Evolutionary conservation across 2,797 vertebrate species (phyloP), one percentile per base, ranked within the genome.

Genomic region (Vultur gryphus): DNA sequence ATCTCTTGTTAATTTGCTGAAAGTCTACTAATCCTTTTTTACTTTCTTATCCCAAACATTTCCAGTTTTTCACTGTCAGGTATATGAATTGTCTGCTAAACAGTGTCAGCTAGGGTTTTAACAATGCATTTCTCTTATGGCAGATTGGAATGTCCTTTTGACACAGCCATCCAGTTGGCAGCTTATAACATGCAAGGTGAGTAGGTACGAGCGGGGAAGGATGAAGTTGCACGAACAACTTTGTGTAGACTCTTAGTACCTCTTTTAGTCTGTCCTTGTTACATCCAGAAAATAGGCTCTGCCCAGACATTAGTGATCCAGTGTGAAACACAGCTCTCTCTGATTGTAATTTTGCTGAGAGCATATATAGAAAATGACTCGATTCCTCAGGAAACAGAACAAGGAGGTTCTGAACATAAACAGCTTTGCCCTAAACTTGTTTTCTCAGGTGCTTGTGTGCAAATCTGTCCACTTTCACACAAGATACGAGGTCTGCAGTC

Each of bases 61-160:
- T 67, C 46, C 16, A 29, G 9, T 86, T 91, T 65, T 41, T 91
- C 26, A 35, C 35, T 66, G 46, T 69, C 29, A 25, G 7, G 23
- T 79, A 3, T 51, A 6, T 46, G 35, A 88, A 10, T 29, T 86
- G 20, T 64, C 39, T 91, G 43, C 35, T 89, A 28, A 66, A 15
- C 48, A 61, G 20, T 58, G 64, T 61, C 46, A 39, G 46, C 55
- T 72, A 24, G 48, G 31, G 8, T 79, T 96, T 87, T 95, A 90
- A 91, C 55, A 49, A 13, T 23, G 49, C 23, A 7, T 41, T 96
- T 98, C 54, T 96, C 80, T 58, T 77, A 6, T 28, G 76, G 77
- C 96, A 99, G 99, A 92, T 97, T 99, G 92, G 99, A 99, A 77
- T 99, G 99, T 97, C 98, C 99, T 10, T 99, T 99, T 97, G 99